Percentiles rank a stretch among this genome's conserved stretches.
These are phyloP conservation scores for Dicentrarchus labrax DNA, from an alignment of 2,113 vertebrate genomes.

Conservation along the genomic window DNA sequence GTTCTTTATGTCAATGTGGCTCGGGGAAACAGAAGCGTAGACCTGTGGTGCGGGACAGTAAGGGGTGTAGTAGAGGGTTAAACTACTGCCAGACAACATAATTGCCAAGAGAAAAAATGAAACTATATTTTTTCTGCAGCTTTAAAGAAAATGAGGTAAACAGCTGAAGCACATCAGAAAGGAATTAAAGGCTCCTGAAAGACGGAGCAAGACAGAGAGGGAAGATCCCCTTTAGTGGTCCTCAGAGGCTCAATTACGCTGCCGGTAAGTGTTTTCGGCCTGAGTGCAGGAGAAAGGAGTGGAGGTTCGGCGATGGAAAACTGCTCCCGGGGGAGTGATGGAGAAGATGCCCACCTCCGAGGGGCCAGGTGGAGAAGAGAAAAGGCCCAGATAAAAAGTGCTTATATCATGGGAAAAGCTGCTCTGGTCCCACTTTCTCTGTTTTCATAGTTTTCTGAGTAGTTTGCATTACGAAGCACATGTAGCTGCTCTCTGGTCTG, in stretches of 20 bases:
- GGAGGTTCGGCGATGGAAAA: constrained; percentile 53
- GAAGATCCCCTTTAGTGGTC: constrained; percentile 54
- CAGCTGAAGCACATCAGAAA: constrained; percentile 29
- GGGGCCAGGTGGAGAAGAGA: constrained; percentile 37
- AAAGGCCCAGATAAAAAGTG: constrained; percentile 38
- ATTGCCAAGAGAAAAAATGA: background rate
- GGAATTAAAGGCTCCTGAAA: constrained; percentile 47
- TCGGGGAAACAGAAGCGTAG: background rate
- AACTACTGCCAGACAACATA: background rate
- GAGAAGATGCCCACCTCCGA: constrained; percentile 52
- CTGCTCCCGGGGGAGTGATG: constrained; percentile 52
- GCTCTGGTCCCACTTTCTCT: background rate
- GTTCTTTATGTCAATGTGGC: background rate
- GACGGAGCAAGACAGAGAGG: constrained; percentile 43
- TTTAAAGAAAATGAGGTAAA: background rate
- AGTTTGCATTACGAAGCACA: constrained; percentile 29
- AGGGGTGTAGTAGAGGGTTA: background rate
- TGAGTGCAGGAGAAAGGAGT: constrained; percentile 34
- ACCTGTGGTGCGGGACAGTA: background rate
- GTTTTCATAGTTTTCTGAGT: constrained; percentile 18
- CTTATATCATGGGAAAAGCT: constrained; percentile 7
- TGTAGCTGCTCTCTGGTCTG: background rate
- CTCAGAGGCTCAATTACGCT: constrained; percentile 71
- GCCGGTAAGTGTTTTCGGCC: constrained; percentile 63
- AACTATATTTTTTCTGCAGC: background rate